phyloP scores from a whole-genome alignment of 2,888 invertebrate species.

The Asteroscopus sphinx region DNA sequence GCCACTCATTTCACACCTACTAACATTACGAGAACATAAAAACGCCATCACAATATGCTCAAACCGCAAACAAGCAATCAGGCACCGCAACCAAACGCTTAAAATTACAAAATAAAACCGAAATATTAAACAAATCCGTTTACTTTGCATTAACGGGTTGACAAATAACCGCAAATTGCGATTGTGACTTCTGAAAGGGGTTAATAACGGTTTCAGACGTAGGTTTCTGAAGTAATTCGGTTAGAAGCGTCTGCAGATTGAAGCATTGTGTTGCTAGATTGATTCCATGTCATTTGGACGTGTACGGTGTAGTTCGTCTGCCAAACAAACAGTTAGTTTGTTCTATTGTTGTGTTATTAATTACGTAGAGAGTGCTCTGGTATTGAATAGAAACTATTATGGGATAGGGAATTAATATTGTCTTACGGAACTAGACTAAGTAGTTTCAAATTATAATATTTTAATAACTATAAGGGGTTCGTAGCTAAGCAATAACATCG shows the following conservation, averaged over 20 bases:
- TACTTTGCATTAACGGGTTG: slow-evolving; percentile 64
- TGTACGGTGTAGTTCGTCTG: slow-evolving; percentile 40
- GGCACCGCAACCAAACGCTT: slow-evolving; percentile 70
- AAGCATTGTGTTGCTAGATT: slow-evolving; percentile 80
- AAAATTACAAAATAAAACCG: slow-evolving; percentile 76
- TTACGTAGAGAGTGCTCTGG: slow-evolving; percentile 52
- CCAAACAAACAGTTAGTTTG: slow-evolving; percentile 57
- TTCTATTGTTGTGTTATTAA: slow-evolving; percentile 56
- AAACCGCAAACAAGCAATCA: slow-evolving; percentile 72
- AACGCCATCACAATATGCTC: slow-evolving; percentile 43
- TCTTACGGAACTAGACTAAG: neutral
- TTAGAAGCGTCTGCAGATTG: slow-evolving; percentile 85
- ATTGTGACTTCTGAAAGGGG: slow-evolving; percentile 83
- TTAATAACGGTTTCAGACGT: slow-evolving; percentile 79
- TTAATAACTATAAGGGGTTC: neutral
- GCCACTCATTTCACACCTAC: slow-evolving; percentile 48
- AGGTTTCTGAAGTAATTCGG: slow-evolving; percentile 73
- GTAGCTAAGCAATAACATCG: no score
- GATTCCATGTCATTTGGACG: slow-evolving; percentile 69
- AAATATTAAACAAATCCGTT: slow-evolving; percentile 70
- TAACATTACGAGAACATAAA: slow-evolving; percentile 50
- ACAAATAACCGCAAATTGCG: slow-evolving; percentile 87
- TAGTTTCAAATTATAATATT: neutral
- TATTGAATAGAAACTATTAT: slow-evolving; percentile 24
- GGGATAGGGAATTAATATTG: slow-evolving; percentile 4